phyloP scores from a whole-genome alignment of 2,888 invertebrate genomes.

The Cristatella mucedo region DNA sequence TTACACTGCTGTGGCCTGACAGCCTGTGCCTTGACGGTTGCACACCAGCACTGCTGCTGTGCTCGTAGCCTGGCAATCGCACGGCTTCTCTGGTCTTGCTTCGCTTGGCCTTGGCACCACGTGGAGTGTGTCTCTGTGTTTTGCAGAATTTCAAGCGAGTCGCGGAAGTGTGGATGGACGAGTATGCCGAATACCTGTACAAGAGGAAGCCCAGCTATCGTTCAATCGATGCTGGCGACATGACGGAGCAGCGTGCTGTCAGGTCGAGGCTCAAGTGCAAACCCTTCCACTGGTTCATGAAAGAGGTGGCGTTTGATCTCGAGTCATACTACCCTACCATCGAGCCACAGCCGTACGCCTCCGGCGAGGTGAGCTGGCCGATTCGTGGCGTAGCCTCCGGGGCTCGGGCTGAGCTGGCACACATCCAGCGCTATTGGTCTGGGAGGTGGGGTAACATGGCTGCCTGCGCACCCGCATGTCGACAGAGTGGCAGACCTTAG shows the following conservation, averaged over 20 bases:
- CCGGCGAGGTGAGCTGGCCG: constrained; percentile 52
- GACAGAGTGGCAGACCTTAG: neutral
- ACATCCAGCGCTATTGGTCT: neutral
- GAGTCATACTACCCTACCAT: constrained; percentile 68
- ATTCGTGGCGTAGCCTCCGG: too few species aligned
- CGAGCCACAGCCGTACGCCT: constrained; percentile 65
- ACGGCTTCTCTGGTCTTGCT: too few species aligned
- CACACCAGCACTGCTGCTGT: too few species aligned
- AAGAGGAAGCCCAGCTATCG: constrained; percentile 57
- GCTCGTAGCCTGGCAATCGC: too few species aligned
- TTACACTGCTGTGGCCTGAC: too few species aligned
- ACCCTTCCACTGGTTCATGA: constrained; percentile 85
- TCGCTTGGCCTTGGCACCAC: too few species aligned
- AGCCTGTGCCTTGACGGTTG: too few species aligned
- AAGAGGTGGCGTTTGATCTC: constrained; percentile 75
- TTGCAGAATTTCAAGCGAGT: constrained; percentile 71
- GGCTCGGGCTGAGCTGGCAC: too few species aligned
- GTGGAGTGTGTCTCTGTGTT: too few species aligned
- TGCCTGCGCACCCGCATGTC: neutral
- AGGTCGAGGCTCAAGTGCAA: constrained; percentile 63
- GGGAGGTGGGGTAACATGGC: neutral
- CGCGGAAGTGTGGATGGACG: constrained; percentile 97
- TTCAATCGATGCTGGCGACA: constrained; percentile 61
- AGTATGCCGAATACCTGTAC: constrained; percentile 74
- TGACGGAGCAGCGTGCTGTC: constrained; percentile 59